These are phyloP conservation scores for Cynoglossus semilaevis DNA, from an alignment of 2,113 vertebrate species.

Conservation along the genomic window DNA sequence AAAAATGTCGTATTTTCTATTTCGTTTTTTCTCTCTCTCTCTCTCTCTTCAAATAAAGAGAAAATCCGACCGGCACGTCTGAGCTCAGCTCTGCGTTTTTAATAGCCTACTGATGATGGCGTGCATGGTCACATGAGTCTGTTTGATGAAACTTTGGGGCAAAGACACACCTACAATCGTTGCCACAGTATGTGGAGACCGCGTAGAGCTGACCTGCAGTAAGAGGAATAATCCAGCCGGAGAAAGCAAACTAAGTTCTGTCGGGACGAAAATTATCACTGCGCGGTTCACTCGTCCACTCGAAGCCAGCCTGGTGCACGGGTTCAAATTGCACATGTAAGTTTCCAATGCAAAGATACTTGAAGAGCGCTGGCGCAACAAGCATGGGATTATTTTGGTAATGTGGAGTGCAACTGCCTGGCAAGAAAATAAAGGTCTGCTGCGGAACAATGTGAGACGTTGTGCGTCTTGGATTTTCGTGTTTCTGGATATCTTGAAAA, in stretches of 20 bases:
- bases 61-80: slow-evolving; percentile 2
- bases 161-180: slow-evolving; percentile 52
- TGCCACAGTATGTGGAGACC: slow-evolving; percentile 16
- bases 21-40: too few relatives aligned
- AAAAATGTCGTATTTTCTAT: too few relatives aligned
- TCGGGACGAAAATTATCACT: slow-evolving; percentile 11
- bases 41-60: background rate
- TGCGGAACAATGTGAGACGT: slow-evolving; percentile 74
- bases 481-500: slow-evolving; percentile 78
- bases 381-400: slow-evolving; percentile 76
- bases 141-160: slow-evolving; percentile 35
- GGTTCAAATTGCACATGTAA: slow-evolving; percentile 59
- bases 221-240: slow-evolving; percentile 5
- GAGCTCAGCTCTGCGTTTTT: slow-evolving; percentile 8
- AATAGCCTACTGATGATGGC: slow-evolving; percentile 9
- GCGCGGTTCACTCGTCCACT: slow-evolving; percentile 11
- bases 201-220: background rate
- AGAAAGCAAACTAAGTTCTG: slow-evolving; percentile 34
- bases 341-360: slow-evolving; percentile 63
- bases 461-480: slow-evolving; percentile 72
- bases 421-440: slow-evolving; percentile 60
- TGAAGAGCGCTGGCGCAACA: slow-evolving; percentile 60
- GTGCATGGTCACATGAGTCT: slow-evolving; percentile 27
- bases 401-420: slow-evolving; percentile 72
- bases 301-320: slow-evolving; percentile 22